Evolutionary conservation across 2,113 vertebrate species (phyloP).

Genomic region (Procavia capensis): DNA sequence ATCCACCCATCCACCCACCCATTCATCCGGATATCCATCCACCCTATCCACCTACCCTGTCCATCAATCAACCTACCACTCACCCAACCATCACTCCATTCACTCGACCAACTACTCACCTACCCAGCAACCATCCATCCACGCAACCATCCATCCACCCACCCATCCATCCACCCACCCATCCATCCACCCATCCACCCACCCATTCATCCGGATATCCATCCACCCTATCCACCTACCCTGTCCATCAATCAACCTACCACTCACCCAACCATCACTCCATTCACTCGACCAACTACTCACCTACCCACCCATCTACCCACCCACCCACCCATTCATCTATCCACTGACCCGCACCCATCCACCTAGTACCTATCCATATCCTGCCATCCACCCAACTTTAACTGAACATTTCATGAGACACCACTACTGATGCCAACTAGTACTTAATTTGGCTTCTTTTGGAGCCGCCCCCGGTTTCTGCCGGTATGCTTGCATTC

Average conservation of each 20-base stretch:
- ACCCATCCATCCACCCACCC: neutral
- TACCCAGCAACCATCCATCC: neutral
- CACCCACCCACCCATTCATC: neutral
- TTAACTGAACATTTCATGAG: neutral
- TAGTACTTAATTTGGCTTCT: neutral
- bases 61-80: neutral
- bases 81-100: neutral
- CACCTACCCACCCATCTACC: neutral
- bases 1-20: neutral
- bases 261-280: no score
- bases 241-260: no score
- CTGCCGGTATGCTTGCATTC: no score
- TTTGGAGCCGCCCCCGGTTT: accelerated
- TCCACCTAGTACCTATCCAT: neutral
- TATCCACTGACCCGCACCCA: neutral
- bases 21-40: accelerated
- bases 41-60: neutral
- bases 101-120: neutral
- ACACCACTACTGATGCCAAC: neutral
- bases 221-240: neutral
- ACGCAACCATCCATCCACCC: neutral
- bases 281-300: no score
- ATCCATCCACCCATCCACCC: neutral
- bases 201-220: neutral
- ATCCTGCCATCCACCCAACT: neutral